These are phyloP conservation scores for Lerema accius DNA, from an alignment of 1,140 invertebrate genomes.

Conservation along the genomic window DNA sequence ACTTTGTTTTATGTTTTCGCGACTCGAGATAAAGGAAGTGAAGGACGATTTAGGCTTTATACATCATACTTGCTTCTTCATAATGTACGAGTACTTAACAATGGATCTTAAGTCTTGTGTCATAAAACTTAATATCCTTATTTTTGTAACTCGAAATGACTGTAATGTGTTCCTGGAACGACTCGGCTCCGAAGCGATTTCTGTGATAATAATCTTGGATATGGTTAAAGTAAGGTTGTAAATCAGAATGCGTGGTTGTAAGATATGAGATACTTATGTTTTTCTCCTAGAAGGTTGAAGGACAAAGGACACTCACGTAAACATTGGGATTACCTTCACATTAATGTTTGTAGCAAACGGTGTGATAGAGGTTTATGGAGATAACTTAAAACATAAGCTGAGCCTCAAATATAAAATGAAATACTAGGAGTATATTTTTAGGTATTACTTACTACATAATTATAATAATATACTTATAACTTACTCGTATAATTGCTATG, in stretches of 20 bases:
- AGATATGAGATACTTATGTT: slow-evolving; percentile 7
- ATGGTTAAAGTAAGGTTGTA: slow-evolving; percentile 21
- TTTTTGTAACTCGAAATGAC: neutral
- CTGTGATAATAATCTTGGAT: slow-evolving; percentile 29
- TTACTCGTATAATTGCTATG: no score
- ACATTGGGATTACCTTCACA: neutral
- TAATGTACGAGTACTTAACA: no score
- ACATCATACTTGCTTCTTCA: neutral
- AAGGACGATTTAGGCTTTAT: slow-evolving; percentile 14
- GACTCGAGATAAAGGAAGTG: slow-evolving; percentile 5
- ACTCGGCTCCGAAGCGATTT: slow-evolving; percentile 23
- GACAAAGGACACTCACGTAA: slow-evolving; percentile 20
- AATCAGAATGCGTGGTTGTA: slow-evolving; percentile 10
- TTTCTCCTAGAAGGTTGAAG: slow-evolving; percentile 2
- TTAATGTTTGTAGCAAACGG: neutral
- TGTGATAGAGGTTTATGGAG: neutral
- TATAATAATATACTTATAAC: no score
- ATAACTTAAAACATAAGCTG: slow-evolving; percentile 2
- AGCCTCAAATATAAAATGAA: slow-evolving; percentile 1
- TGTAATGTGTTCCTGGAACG: slow-evolving; percentile 15
- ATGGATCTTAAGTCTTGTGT: neutral
- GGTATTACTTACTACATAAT: no score
- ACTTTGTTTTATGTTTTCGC: slow-evolving; percentile 25
- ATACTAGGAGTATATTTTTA: neutral
- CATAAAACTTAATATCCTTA: slow-evolving; percentile 11